Percentiles rank a stretch among this genome's conserved stretches.
Conservation (phyloP, 2,113 vertebrate species). For the Geothlypis trichas region DNA sequence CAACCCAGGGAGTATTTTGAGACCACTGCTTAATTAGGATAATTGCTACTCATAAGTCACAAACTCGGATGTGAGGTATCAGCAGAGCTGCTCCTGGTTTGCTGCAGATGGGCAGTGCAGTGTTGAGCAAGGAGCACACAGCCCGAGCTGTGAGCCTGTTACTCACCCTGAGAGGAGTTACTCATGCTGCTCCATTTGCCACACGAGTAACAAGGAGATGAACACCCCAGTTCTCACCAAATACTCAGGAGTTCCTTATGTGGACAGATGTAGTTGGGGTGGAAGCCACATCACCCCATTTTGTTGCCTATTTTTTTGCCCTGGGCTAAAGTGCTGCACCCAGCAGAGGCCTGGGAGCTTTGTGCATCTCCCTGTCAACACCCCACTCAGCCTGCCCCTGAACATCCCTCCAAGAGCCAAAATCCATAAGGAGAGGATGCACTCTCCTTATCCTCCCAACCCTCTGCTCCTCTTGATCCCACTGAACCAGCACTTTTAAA, state of each 20-base stretch:
- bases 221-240: neutral
- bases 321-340: neutral
- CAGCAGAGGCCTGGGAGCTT: neutral
- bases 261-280: neutral
- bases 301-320: neutral
- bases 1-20: neutral
- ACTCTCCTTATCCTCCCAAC: neutral
- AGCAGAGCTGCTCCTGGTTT: neutral
- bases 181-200: neutral
- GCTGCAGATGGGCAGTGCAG: neutral
- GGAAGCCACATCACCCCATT: neutral
- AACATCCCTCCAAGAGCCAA: neutral
- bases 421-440: neutral
- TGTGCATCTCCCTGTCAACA: neutral
- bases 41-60: neutral
- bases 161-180: neutral
- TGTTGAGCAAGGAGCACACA: neutral
- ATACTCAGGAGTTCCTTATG: neutral
- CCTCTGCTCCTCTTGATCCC: neutral
- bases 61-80: neutral
- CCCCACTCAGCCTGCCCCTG: neutral
- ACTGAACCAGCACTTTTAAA: neutral
- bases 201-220: neutral
- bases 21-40: constrained; percentile 5
- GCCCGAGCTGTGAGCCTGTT: neutral